phyloP scores from a whole-genome alignment of 1,140 invertebrate genomes.

The Diuraphis noxia region DNA sequence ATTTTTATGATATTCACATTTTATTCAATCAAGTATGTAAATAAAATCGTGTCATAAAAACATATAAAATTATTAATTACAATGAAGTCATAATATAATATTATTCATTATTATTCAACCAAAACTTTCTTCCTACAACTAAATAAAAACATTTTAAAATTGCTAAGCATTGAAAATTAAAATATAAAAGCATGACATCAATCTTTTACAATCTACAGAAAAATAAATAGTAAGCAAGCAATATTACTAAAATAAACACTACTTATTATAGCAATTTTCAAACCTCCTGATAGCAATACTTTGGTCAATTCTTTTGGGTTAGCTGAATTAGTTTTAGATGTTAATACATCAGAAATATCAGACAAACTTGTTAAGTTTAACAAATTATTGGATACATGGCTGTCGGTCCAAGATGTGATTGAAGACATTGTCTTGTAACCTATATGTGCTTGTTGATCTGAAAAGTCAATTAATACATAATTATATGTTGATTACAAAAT shows the following conservation, averaged over 20 bases:
- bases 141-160: not conserved
- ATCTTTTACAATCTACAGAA: not conserved
- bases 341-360: constrained; percentile 41
- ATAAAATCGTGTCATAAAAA: no score
- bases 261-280: not conserved
- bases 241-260: not conserved
- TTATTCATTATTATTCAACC: not conserved
- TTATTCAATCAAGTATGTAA: not conserved
- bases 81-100: not conserved
- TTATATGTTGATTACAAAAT: not conserved
- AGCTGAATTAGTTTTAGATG: not conserved
- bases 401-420: constrained; percentile 47
- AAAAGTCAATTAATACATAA: not conserved
- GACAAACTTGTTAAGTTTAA: constrained; percentile 38
- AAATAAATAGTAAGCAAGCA: not conserved
- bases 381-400: constrained; percentile 33
- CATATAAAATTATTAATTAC: not conserved
- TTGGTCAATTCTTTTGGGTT: constrained; percentile 3
- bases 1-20: not conserved
- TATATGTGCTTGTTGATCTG: not conserved
- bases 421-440: constrained; percentile 46
- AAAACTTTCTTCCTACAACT: not conserved
- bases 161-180: not conserved
- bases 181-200: not conserved
- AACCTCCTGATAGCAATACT: constrained; percentile 27